These are phyloP conservation scores for Drosophila ironensis DNA, from an alignment of 1,140 invertebrate species.

Conservation along the genomic window DNA sequence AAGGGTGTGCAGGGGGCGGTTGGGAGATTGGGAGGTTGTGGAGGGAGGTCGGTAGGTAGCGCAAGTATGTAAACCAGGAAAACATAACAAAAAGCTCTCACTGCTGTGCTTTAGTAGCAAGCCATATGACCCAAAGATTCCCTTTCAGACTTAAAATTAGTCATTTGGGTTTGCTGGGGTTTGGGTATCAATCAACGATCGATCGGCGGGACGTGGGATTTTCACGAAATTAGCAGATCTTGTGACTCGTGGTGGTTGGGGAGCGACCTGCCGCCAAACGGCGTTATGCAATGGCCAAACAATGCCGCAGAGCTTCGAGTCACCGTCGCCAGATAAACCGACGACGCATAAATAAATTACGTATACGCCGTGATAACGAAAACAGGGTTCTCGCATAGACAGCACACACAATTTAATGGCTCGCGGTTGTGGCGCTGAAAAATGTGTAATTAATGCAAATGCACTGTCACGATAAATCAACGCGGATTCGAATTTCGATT, in stretches of 20 bases:
- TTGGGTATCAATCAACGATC: no score
- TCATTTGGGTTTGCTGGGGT: no score
- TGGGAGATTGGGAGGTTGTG: no score
- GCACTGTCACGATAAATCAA: slow-evolving; percentile 20
- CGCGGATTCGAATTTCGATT: not conserved
- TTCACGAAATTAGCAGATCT: slow-evolving; percentile 10
- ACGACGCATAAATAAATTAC: slow-evolving; percentile 18
- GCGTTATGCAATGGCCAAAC: slow-evolving; percentile 11
- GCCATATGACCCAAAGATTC: no score
- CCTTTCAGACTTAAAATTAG: no score
- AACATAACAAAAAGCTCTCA: slow-evolving; percentile 22
- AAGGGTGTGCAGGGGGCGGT: slow-evolving; percentile 1
- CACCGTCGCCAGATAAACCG: not conserved
- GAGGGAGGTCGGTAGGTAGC: no score
- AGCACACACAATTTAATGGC: not conserved
- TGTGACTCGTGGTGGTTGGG: slow-evolving; percentile 6
- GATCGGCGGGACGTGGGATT: not conserved
- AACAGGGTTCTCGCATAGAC: not conserved
- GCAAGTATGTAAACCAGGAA: slow-evolving; percentile 14
- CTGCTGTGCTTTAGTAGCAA: no score
- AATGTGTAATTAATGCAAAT: slow-evolving; percentile 14
- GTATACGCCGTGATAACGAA: slow-evolving; percentile 9
- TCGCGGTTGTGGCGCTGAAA: slow-evolving; percentile 8
- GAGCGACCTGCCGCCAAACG: not conserved
- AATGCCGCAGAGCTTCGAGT: not conserved